Percentiles rank a stretch among this genome's conserved stretches.
These are phyloP conservation scores for Coturnix japonica DNA, from an alignment of 2,113 vertebrate species.

Conservation along the genomic window DNA sequence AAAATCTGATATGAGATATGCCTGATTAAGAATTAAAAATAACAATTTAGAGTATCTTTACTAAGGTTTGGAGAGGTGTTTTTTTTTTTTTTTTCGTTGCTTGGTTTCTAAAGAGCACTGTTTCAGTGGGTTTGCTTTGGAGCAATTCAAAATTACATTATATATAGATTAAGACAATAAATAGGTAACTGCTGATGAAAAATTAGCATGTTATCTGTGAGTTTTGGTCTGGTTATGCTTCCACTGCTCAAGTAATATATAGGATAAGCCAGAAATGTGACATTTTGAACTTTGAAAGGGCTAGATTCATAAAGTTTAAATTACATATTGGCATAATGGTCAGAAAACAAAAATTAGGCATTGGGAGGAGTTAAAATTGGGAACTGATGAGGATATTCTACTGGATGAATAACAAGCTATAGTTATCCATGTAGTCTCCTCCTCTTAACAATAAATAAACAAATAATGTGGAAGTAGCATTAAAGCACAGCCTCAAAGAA, in stretches of 20 bases:
- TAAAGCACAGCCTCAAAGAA: neutral
- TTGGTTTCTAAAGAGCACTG: neutral
- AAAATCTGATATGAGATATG: neutral
- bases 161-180: neutral
- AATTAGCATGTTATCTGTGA: neutral
- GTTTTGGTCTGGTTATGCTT: neutral
- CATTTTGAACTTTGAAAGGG: neutral
- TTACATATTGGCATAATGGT: neutral
- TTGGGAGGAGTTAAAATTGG: neutral
- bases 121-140: neutral
- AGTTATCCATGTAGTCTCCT: neutral
- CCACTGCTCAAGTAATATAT: neutral
- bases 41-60: neutral
- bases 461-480: neutral
- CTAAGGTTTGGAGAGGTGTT: neutral
- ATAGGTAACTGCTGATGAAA: neutral
- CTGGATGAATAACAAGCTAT: neutral
- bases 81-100: neutral
- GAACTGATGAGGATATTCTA: neutral
- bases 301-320: neutral
- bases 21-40: neutral
- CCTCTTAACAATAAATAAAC: neutral
- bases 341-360: neutral
- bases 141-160: neutral
- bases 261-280: neutral